Conservation (phyloP, 2,797 vertebrate species). For the Babyrousa celebensis region DNA sequence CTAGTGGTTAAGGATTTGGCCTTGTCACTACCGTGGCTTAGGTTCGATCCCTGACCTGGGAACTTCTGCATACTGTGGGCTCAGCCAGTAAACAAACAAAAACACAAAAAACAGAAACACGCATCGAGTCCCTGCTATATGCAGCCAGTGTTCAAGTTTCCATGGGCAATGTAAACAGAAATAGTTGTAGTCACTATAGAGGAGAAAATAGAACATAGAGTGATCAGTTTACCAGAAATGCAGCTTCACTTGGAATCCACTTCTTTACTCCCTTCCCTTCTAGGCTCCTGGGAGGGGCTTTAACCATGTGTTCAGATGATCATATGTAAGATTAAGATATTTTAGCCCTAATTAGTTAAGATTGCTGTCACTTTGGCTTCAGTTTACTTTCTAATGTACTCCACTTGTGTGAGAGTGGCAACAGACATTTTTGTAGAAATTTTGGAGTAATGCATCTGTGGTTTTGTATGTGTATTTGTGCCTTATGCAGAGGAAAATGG, state of each 20-base stretch:
- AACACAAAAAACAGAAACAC: neutral
- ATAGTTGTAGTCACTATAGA: constrained; percentile 13
- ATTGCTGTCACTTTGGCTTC: neutral
- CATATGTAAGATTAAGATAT: constrained; percentile 58
- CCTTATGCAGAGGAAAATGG: neutral
- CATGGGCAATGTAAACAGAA: constrained; percentile 7
- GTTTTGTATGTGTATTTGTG: constrained; percentile 43
- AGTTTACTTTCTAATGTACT: neutral
- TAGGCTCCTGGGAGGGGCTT: neutral
- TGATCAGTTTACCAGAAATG: neutral
- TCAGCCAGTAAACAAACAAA: too few relatives aligned
- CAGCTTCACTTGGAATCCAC: neutral
- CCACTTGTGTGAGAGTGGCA: neutral
- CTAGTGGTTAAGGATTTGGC: too few relatives aligned
- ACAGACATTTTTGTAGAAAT: constrained; percentile 40
- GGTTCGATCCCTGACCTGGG: too few relatives aligned
- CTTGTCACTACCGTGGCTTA: too few relatives aligned
- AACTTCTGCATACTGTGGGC: too few relatives aligned
- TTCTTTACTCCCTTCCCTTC: neutral
- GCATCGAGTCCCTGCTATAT: neutral
- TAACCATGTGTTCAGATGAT: neutral
- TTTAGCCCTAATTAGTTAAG: constrained; percentile 38
- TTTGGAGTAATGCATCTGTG: constrained; percentile 33
- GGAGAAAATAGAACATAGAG: constrained; percentile 21
- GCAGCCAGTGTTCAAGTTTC: constrained; percentile 33